These are phyloP conservation scores for Geococcyx californianus DNA, from an alignment of 2,113 vertebrate genomes.

Conservation along the genomic window DNA sequence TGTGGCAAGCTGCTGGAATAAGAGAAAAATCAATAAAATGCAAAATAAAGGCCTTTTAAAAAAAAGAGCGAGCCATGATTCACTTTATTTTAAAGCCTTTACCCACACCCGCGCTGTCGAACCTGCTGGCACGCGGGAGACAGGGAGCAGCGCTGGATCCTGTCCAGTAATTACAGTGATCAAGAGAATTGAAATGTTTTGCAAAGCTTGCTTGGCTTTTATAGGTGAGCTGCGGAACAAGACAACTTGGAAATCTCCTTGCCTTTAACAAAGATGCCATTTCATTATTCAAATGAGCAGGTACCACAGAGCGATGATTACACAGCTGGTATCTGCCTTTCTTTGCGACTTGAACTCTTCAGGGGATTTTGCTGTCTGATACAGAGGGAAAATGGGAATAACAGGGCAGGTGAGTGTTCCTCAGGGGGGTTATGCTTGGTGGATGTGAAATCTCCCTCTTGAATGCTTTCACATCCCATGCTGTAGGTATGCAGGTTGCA, in stretches of 20 bases:
- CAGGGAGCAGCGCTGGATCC: constrained; percentile 30
- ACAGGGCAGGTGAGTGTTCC: neutral
- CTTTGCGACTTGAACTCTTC: neutral
- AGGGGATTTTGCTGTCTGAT: neutral
- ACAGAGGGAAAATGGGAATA: neutral
- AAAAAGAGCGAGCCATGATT: neutral
- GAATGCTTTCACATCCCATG: neutral
- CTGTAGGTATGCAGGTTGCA: neutral
- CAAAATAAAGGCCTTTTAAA: neutral
- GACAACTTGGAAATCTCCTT: constrained; percentile 38
- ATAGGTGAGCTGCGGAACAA: constrained; percentile 39
- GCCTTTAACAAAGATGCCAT: constrained; percentile 33
- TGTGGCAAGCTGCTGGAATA: neutral
- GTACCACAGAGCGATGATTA: neutral
- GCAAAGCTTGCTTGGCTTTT: constrained; percentile 47
- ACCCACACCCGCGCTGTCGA: neutral
- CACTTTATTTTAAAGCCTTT: constrained; percentile 14
- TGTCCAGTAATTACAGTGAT: constrained; percentile 64
- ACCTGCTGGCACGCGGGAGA: neutral
- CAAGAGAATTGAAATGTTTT: constrained; percentile 63
- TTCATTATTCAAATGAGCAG: constrained; percentile 55
- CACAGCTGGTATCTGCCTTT: constrained; percentile 22
- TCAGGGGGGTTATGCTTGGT: neutral
- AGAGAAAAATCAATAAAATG: neutral
- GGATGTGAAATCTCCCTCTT: neutral